Evolutionary conservation across 2,797 vertebrate genomes (phyloP), one percentile per base, ranked within the genome.

Genomic region (Syndactyla subalaris): DNA sequence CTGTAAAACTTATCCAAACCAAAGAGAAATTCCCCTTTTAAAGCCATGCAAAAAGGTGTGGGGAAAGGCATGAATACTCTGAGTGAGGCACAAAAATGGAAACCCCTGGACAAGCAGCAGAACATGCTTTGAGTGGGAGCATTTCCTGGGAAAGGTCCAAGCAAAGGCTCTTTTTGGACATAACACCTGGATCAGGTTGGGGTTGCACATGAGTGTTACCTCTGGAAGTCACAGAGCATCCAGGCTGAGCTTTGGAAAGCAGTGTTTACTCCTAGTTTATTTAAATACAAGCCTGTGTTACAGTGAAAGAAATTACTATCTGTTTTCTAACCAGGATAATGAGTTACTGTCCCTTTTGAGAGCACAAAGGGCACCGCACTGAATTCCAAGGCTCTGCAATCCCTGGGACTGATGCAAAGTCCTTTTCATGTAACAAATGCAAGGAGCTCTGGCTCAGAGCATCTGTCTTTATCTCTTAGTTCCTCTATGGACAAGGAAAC

Each of bases 291-390:
- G 34, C n/a, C 59, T 20, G 1, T 0, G 0, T 26, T 9, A 2
- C 32, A 66, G 12, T 13, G 4, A 71, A 78, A 49, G 36, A 23
- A 49, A 3, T 18, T 0, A 4, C 48, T 36, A 5, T 2, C 0
- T 41, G 3, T 57, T 85, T 55, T 49, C 34, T 55, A 51, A 32
- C 12, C 43, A 46, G 58, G 38, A 20, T 5, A 17, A n/a, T 16
- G 20, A 72, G 58, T 19, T 61, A 6, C 38, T 20, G 41, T 24
- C 24, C 2, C 48, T 34, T 63, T 1, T 13, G 52, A 10, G 55
- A 55, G 59, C 62, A 27, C 0, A 0, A 6, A 21, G 65, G 49
- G 55, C 48, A 36, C 0, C 7, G 27, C 46, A 3, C 43, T 16
- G 41, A 9, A 34, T 39, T 34, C 10, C 13, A 55, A 39, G 59